These are phyloP conservation scores for Falcunculus frontatus DNA, from an alignment of 2,113 vertebrate species.

Conservation along the genomic window DNA sequence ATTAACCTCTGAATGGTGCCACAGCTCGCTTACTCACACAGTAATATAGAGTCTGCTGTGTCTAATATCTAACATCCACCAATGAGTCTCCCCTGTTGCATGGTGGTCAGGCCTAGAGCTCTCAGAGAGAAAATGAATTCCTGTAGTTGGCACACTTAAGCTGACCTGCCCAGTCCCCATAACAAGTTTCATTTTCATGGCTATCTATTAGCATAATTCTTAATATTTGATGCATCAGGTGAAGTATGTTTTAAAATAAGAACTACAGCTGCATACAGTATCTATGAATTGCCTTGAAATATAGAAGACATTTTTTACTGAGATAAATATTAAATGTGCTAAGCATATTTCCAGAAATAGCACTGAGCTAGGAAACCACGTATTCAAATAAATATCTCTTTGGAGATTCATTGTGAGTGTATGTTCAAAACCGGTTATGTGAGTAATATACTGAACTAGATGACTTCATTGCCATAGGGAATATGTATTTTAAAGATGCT, in stretches of 20 bases:
- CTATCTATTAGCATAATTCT: not conserved
- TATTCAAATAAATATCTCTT: not conserved
- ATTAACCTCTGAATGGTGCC: not conserved
- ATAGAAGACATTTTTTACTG: not conserved
- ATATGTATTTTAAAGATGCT: not conserved
- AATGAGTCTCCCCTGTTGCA: fast-evolving
- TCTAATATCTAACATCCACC: not conserved
- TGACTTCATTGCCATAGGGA: not conserved
- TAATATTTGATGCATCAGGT: not conserved
- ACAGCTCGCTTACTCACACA: not conserved
- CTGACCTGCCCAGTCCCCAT: not conserved
- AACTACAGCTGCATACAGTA: not conserved
- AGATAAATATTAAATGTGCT: not conserved
- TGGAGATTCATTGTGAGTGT: not conserved
- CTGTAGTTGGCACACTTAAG: not conserved
- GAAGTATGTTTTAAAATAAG: not conserved
- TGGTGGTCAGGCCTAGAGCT: not conserved
- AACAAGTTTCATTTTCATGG: not conserved
- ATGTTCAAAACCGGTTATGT: not conserved
- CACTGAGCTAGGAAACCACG: not conserved
- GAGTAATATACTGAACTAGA: not conserved
- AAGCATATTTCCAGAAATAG: not conserved
- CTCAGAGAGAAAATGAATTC: not conserved
- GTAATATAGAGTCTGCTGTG: not conserved
- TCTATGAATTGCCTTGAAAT: not conserved